Conservation (phyloP, 2,113 vertebrate species). For the Microtus ochrogaster region DNA sequence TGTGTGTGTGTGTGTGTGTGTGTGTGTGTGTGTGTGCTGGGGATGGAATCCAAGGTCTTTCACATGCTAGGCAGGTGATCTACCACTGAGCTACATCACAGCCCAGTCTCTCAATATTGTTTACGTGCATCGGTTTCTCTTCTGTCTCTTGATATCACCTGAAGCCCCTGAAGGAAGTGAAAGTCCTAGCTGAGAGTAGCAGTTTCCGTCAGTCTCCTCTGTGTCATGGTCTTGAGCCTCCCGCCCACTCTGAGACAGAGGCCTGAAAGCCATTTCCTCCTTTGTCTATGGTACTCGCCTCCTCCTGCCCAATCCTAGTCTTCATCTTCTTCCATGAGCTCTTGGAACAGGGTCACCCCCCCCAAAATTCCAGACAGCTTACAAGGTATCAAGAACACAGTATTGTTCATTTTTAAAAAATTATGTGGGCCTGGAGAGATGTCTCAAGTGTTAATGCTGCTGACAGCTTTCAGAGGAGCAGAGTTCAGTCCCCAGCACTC, state of each 20-base stretch:
- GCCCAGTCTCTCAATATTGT: neutral
- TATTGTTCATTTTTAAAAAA: neutral
- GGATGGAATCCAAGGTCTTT: neutral
- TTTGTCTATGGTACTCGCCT: neutral
- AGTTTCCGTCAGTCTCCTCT: neutral
- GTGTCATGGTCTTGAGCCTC: neutral
- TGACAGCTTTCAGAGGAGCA: neutral
- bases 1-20: neutral
- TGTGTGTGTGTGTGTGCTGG: neutral
- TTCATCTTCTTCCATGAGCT: neutral
- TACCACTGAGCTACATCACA: neutral
- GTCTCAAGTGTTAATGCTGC: neutral
- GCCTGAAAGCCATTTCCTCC: neutral
- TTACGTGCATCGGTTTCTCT: neutral
- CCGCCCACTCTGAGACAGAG: accelerated
- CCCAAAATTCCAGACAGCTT: neutral
- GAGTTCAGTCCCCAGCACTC: neutral
- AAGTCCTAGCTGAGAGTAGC: slow-evolving; percentile 20
- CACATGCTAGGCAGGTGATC: neutral
- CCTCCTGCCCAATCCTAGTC: neutral
- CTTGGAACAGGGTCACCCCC: neutral
- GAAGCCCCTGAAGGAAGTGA: slow-evolving; percentile 3
- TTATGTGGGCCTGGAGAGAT: neutral
- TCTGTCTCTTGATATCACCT: neutral
- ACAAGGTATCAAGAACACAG: no score